These are phyloP conservation scores for Sprattus sprattus DNA, from an alignment of 2,113 vertebrate species.

Conservation along the genomic window DNA sequence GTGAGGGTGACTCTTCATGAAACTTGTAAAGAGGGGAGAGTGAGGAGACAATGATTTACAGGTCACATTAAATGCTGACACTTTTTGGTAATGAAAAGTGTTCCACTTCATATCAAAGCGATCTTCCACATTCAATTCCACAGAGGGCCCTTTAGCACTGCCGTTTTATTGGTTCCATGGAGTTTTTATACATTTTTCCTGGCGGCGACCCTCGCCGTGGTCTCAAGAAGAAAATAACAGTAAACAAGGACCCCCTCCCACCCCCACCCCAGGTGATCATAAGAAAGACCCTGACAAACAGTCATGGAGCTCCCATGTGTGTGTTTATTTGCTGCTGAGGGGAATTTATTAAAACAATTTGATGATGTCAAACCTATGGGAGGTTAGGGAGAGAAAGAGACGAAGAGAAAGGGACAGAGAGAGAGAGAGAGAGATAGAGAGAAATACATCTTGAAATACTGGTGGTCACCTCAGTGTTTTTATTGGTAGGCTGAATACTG, in stretches of 20 bases:
- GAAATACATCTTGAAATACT: no score
- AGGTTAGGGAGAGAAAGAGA: neutral
- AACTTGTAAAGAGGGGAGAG: neutral
- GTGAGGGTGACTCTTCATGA: neutral
- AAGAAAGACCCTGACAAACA: neutral
- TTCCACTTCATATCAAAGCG: constrained; percentile 61
- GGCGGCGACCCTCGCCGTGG: constrained; percentile 43
- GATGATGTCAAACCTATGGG: neutral
- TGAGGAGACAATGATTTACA: constrained; percentile 55
- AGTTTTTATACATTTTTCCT: constrained; percentile 67
- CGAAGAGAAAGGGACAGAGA: neutral
- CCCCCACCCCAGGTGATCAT: neutral
- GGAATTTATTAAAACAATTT: neutral
- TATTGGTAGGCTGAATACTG: neutral
- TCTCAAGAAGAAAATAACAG: constrained; percentile 55
- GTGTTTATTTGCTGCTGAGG: neutral
- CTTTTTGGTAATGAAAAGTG: constrained; percentile 62
- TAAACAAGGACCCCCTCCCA: constrained; percentile 53
- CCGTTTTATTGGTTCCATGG: constrained; percentile 42
- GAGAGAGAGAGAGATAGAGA: neutral
- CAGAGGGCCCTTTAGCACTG: constrained; percentile 50
- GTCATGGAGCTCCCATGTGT: neutral
- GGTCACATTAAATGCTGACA: constrained; percentile 61
- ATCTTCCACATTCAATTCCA: constrained; percentile 51
- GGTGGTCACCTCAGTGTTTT: neutral